These are phyloP conservation scores for Dendrolimus houi DNA, from an alignment of 2,888 invertebrate genomes.

Conservation along the genomic window DNA sequence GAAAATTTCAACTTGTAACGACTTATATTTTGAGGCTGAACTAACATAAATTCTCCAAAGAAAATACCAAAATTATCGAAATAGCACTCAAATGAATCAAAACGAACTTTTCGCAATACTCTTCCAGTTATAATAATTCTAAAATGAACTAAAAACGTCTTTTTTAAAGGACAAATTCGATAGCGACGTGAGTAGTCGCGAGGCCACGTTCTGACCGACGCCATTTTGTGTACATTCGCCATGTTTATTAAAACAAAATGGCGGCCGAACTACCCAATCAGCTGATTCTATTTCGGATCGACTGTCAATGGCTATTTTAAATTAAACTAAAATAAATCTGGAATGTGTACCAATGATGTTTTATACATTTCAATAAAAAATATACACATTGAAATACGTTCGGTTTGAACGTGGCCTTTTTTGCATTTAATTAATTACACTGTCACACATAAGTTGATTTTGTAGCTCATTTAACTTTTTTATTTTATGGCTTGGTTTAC, in stretches of 20 bases:
- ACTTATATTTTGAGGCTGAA: background rate
- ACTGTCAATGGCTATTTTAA: slow-evolving; percentile 44
- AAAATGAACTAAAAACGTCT: background rate
- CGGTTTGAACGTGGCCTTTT: slow-evolving; percentile 17
- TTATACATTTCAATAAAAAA: slow-evolving; percentile 51
- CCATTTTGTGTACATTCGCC: slow-evolving; percentile 30
- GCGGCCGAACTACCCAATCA: slow-evolving; percentile 64
- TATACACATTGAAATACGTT: slow-evolving; percentile 21
- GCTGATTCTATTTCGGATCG: slow-evolving; percentile 52
- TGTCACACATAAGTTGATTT: slow-evolving; percentile 7
- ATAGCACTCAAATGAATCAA: slow-evolving; percentile 28
- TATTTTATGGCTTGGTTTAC: too few relatives aligned
- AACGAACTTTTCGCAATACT: slow-evolving; percentile 42
- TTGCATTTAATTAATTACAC: slow-evolving; percentile 33
- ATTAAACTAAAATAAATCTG: slow-evolving; percentile 30
- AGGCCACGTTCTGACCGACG: slow-evolving; percentile 17
- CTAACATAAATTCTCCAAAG: background rate
- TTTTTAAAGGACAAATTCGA: background rate
- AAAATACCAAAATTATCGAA: background rate
- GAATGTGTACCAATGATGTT: slow-evolving; percentile 60
- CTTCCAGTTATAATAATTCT: slow-evolving; percentile 25
- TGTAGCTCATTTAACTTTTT: too few relatives aligned
- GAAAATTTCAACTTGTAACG: background rate
- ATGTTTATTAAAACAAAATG: slow-evolving; percentile 22
- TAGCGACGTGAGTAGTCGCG: background rate